phyloP scores from a whole-genome alignment of 1,140 invertebrate species.

The Trachymyrmex cornetzi region DNA sequence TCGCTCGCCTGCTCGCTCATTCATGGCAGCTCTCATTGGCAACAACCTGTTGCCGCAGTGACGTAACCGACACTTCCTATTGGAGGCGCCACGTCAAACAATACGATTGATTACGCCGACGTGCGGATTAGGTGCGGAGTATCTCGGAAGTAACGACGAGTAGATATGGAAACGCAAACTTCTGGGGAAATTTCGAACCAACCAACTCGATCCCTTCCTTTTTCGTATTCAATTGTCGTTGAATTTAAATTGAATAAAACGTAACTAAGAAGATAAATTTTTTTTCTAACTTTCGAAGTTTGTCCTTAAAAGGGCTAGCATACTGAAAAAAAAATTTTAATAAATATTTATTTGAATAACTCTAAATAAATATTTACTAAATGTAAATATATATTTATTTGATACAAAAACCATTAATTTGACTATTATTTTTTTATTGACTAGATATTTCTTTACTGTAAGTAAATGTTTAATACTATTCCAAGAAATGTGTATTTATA shows the following conservation, averaged over 20 bases:
- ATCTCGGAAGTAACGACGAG: neutral
- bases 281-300: neutral
- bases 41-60: conserved; percentile 76
- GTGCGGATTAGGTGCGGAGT: neutral
- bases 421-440: too few relatives aligned
- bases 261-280: neutral
- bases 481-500: too few relatives aligned
- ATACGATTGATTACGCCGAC: conserved; percentile 2
- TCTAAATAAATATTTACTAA: too few relatives aligned
- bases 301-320: neutral
- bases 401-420: too few relatives aligned
- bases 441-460: too few relatives aligned
- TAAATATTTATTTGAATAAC: too few relatives aligned
- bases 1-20: conserved; percentile 70
- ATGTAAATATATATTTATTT: too few relatives aligned
- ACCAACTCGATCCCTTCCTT: neutral
- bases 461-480: too few relatives aligned
- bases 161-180: neutral
- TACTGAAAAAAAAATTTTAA: neutral
- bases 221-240: too few relatives aligned
- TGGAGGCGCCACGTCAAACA: conserved; percentile 15
- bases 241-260: neutral
- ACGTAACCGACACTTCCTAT: conserved; percentile 65
- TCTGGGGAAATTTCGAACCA: neutral
- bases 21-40: conserved; percentile 72